A percentile compares a stretch with the other conserved stretches of the same genome.
Conservation (phyloP, 2,797 vertebrate species). For the Bradypodion ventrale region DNA sequence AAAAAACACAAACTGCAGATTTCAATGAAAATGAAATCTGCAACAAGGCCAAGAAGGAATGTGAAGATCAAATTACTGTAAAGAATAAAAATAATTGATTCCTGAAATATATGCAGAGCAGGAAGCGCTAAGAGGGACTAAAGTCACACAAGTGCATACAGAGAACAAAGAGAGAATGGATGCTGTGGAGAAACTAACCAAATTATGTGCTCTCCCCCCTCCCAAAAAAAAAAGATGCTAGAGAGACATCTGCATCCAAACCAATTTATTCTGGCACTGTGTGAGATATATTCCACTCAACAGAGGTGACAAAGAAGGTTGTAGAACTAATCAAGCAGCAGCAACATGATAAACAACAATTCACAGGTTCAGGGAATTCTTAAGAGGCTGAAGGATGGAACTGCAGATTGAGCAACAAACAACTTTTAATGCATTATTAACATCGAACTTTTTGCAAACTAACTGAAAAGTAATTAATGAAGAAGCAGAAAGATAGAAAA, state of each 20-base stretch:
- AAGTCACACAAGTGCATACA: not conserved
- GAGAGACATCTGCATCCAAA: not conserved
- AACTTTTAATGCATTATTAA: not conserved
- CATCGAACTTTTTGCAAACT: not conserved
- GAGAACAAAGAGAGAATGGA: not conserved
- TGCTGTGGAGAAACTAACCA: not conserved
- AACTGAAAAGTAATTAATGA: not conserved
- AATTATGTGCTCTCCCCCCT: not conserved
- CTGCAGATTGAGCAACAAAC: not conserved
- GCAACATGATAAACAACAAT: not conserved
- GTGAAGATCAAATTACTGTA: slow-evolving; percentile 28
- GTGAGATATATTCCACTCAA: not conserved
- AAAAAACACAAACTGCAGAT: not conserved
- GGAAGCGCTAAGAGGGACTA: slow-evolving; percentile 44
- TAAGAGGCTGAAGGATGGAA: not conserved
- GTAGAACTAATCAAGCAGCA: slow-evolving; percentile 8
- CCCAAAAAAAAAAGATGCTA: not conserved
- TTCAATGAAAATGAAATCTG: slow-evolving; percentile 38
- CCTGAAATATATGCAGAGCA: slow-evolving; percentile 17
- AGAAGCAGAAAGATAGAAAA: slow-evolving; percentile 10
- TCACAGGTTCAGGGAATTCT: not conserved
- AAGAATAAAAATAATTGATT: slow-evolving; percentile 28
- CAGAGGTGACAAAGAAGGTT: not conserved
- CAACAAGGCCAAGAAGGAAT: slow-evolving; percentile 47
- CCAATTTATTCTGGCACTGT: slow-evolving; percentile 1